Conservation (phyloP, 2,113 vertebrate species). For the Rhinogobius similis region DNA sequence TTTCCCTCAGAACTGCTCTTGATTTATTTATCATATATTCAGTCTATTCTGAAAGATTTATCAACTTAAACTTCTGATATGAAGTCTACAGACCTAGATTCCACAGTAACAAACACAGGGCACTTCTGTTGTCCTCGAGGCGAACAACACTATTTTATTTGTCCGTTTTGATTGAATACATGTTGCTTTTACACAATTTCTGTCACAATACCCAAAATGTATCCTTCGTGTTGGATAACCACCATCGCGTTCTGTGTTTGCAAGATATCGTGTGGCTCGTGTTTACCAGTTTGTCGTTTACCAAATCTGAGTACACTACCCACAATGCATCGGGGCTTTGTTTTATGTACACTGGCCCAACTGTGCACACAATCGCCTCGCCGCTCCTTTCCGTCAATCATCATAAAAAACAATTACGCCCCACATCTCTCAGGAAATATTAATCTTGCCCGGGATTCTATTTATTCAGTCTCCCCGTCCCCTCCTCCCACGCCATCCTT, state of each 20-base stretch:
- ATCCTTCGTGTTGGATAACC: slow-evolving; percentile 38
- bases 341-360: neutral
- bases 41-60: too few species aligned
- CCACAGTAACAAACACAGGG: slow-evolving; percentile 2
- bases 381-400: slow-evolving; percentile 42
- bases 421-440: slow-evolving; percentile 56
- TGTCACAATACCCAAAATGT: slow-evolving; percentile 30
- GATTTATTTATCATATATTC: neutral
- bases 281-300: slow-evolving; percentile 45
- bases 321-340: slow-evolving; percentile 5
- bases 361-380: slow-evolving; percentile 9
- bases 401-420: slow-evolving; percentile 36
- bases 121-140: slow-evolving; percentile 7
- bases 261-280: slow-evolving; percentile 32
- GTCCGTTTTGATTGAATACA: neutral
- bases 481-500: slow-evolving; percentile 12
- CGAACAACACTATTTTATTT: neutral
- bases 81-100: neutral
- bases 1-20: neutral
- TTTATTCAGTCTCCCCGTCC: slow-evolving; percentile 20
- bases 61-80: too few species aligned
- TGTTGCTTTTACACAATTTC: slow-evolving; percentile 36
- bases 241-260: slow-evolving; percentile 45
- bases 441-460: slow-evolving; percentile 31
- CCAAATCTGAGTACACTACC: slow-evolving; percentile 45